Evolutionary conservation across 2,113 vertebrate species (phyloP).

Genomic region (Semicossyphus pulcher): DNA sequence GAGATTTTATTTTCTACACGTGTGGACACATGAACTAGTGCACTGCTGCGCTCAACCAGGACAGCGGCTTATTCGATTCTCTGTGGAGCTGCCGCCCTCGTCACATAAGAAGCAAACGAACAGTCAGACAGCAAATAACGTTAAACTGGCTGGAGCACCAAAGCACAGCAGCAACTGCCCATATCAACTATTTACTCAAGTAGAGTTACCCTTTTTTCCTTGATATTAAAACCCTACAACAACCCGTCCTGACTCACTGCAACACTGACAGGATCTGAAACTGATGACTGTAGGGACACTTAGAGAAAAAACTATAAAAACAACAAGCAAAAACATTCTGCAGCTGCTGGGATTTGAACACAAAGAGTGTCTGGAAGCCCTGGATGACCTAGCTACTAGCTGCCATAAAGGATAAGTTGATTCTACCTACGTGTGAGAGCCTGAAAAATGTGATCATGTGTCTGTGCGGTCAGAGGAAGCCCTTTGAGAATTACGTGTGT

Average conservation of each 20-base stretch:
- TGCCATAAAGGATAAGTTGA: conserved; percentile 80
- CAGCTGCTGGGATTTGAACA: conserved; percentile 81
- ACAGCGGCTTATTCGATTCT: conserved; percentile 50
- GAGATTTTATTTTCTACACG: conserved; percentile 3
- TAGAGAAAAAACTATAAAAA: conserved; percentile 7
- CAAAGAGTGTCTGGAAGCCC: conserved; percentile 83
- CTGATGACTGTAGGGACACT: conserved; percentile 41
- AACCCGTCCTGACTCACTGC: conserved; percentile 31
- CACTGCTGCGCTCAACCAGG: conserved; percentile 55
- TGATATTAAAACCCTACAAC: conserved; percentile 30
- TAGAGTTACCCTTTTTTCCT: conserved; percentile 17
- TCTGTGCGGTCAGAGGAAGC: conserved; percentile 82
- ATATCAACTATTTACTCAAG: conserved; percentile 27
- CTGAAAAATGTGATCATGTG: conserved; percentile 70
- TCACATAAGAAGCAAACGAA: conserved; percentile 43
- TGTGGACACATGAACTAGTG: conserved; percentile 32
- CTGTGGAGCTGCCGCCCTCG: conserved; percentile 29
- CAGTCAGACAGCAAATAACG: conserved; percentile 47
- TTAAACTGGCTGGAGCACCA: conserved; percentile 61
- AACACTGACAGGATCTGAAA: conserved; percentile 24
- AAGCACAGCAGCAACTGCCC: conserved; percentile 58
- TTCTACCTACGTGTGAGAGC: conserved; percentile 72
- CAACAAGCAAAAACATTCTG: conserved; percentile 71
- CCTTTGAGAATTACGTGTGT: conserved; percentile 76
- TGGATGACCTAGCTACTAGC: conserved; percentile 86